phyloP scores from a whole-genome alignment of 2,888 invertebrate species.

The Archips xylosteana region DNA sequence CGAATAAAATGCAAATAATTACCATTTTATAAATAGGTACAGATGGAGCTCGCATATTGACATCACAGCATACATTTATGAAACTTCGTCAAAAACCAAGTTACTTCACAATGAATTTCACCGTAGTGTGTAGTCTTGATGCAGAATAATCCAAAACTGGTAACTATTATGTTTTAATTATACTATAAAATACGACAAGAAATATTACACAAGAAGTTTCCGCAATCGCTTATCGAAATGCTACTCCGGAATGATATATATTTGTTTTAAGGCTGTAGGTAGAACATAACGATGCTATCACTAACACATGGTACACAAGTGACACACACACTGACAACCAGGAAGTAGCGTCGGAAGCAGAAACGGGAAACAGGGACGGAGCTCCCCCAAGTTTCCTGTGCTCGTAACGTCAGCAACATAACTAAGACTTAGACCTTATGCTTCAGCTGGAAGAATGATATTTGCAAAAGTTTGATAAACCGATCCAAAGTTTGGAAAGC shows the following conservation, averaged over 20 bases:
- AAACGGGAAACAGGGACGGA: constrained; percentile 48
- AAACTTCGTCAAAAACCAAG: too few species aligned
- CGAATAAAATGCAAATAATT: too few species aligned
- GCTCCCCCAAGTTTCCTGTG: constrained; percentile 46
- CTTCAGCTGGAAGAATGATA: neutral
- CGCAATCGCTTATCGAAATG: neutral
- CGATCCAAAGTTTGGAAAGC: constrained; percentile 14
- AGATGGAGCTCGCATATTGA: too few species aligned
- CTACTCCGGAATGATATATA: neutral
- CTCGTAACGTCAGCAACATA: constrained; percentile 37
- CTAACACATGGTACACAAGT: constrained; percentile 13
- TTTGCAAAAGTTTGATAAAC: neutral
- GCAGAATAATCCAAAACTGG: too few species aligned
- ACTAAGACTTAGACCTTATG: constrained; percentile 15
- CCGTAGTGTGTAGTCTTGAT: too few species aligned
- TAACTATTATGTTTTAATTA: too few species aligned
- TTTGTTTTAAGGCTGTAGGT: neutral
- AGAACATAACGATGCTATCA: constrained; percentile 20
- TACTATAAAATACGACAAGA: neutral
- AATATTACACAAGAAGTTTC: neutral
- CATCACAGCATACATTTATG: too few species aligned
- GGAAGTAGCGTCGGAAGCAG: constrained; percentile 61
- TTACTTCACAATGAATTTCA: too few species aligned
- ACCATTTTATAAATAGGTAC: too few species aligned
- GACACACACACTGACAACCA: constrained; percentile 47